Evolutionary conservation across 2,797 vertebrate genomes (phyloP), one percentile per base, ranked within the genome.

Genomic region (Malurus leucopterus): DNA sequence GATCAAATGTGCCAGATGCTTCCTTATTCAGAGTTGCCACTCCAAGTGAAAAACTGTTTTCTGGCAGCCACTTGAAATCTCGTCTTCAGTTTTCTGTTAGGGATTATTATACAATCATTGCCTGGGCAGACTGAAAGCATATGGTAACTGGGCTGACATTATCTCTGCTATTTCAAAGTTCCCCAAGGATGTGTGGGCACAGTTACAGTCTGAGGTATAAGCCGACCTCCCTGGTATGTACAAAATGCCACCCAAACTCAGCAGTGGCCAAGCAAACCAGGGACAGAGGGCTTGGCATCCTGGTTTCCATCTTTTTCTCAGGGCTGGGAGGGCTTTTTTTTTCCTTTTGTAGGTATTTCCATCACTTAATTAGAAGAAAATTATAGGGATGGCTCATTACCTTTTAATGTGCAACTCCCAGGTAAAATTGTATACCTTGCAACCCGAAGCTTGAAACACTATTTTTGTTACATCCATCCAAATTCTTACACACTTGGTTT

Each of bases 1-100:
- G 93, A 94, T 93, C 92, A 92, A 95, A 95, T 93, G 95, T 94
- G 93, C 94, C 94, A 95, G 84, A 91, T 90, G 88, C 88, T 87
- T 90, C 73, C 84, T 83, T 72, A 86, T 90, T 92, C 88, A 79
- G 74, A 91, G 84, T 70, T 94, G 75, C 94, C 92, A 90, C 84
- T 91, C 89, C 74, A 76, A 83, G 91, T 91, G 80, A 79, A 88
- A 89, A 84, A 79, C 72, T 70, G 64, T 84, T 91, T 89, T 79
- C 88, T 87, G 90, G 84, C 92, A 94, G 44, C 90, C 82, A 77
- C 84, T 89, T 85, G 55, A 90, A 85, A 92, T 70, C 87, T 85
- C 20, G 11, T 94, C 88, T 85, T 88, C 89, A 71, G 67, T 89
- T 93, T 95, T 93, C 93, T 93, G 63, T 88, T 95, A 91, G 34